Evolutionary conservation across 2,113 vertebrate genomes (phyloP).

Genomic region (Poeciliopsis prolifica): DNA sequence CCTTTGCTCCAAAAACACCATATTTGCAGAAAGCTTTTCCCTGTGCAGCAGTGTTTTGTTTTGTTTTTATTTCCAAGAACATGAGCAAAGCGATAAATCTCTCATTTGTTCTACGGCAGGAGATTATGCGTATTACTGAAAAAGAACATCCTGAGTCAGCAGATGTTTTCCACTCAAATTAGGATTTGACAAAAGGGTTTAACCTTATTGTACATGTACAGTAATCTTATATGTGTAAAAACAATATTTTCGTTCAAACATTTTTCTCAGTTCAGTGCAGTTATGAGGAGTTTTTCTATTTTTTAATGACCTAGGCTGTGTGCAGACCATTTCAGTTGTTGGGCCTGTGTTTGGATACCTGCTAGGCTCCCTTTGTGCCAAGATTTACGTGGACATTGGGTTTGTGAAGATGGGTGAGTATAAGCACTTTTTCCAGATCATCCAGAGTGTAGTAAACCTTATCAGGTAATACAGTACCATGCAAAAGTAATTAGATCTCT

Average conservation of each 20-base stretch:
- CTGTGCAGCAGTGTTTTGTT: neutral
- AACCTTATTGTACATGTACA: neutral
- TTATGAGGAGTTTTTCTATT: neutral
- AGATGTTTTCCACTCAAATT: slow-evolving; percentile 3
- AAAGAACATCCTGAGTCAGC: neutral
- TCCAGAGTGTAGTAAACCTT: no score
- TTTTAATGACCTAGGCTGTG: slow-evolving; percentile 67
- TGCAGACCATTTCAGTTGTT: slow-evolving; percentile 79
- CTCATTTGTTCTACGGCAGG: slow-evolving; percentile 1
- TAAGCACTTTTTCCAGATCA: neutral
- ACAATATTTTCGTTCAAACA: neutral
- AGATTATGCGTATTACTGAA: slow-evolving; percentile 8
- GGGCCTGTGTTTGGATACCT: slow-evolving; percentile 81
- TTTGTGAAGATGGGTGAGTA: slow-evolving; percentile 80
- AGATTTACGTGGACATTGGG: slow-evolving; percentile 82
- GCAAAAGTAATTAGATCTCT: no score
- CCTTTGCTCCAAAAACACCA: neutral
- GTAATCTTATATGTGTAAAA: neutral
- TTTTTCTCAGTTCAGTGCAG: neutral
- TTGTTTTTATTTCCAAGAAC: neutral
- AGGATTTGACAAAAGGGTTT: neutral
- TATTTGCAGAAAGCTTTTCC: slow-evolving; percentile 11
- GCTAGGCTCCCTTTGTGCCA: slow-evolving; percentile 79
- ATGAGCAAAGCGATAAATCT: slow-evolving; percentile 11
- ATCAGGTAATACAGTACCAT: no score